Evolutionary conservation across 2,888 invertebrate species (phyloP).

Genomic region (Chrysodeixis includens): DNA sequence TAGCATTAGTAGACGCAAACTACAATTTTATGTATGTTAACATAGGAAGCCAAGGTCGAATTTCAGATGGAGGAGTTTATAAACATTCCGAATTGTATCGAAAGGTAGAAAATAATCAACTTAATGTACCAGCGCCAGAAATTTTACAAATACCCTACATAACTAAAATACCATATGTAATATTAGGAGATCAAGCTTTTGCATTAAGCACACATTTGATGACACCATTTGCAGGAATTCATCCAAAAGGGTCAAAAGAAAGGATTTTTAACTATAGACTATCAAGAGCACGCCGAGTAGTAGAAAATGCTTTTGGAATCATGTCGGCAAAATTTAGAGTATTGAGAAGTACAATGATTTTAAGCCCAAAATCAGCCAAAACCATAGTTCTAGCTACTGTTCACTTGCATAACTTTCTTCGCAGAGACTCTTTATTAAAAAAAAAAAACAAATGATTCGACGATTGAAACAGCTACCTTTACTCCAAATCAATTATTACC

Average conservation of each 20-base stretch:
- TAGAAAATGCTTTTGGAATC: conserved; percentile 39
- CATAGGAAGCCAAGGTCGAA: conserved; percentile 36
- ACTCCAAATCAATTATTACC: conserved; percentile 38
- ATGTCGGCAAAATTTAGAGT: conserved; percentile 27
- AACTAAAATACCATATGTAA: conserved; percentile 40
- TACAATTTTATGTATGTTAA: conserved; percentile 46
- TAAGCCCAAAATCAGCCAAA: conserved; percentile 25
- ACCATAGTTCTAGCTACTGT: conserved; percentile 34
- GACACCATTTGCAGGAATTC: conserved; percentile 44
- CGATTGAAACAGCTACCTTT: conserved; percentile 35
- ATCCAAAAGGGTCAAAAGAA: conserved; percentile 41
- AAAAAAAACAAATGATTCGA: conserved; percentile 23
- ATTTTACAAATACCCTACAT: conserved; percentile 42
- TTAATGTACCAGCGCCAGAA: conserved; percentile 38
- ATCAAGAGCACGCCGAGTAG: conserved; percentile 47
- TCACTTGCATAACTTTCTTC: conserved; percentile 40
- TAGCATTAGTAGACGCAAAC: conserved; percentile 44
- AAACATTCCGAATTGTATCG: conserved; percentile 40
- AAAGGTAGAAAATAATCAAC: conserved; percentile 38
- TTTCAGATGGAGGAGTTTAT: conserved; percentile 42
- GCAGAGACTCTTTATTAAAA: conserved; percentile 30
- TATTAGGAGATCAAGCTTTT: conserved; percentile 46
- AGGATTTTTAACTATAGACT: conserved; percentile 45
- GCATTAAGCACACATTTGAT: conserved; percentile 32
- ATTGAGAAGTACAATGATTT: conserved; percentile 25